Evolutionary conservation across 2,113 vertebrate species (phyloP), one percentile per base, ranked within the genome.

Genomic region (Neomonachus schauinslandi): DNA sequence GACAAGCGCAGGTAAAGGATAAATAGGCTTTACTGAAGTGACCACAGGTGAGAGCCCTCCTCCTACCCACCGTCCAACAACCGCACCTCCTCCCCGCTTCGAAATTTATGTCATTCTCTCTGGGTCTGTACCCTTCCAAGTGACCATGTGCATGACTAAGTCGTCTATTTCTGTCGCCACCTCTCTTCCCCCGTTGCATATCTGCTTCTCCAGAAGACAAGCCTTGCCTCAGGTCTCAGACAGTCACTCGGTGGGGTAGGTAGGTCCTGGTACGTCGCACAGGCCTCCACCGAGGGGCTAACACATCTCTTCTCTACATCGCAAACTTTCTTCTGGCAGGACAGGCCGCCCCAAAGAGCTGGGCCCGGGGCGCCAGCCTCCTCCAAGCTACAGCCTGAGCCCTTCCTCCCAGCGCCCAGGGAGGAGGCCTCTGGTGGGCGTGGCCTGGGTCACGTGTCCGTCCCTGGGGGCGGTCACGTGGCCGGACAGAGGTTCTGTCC

Each of bases 161-260:
- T 2, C 46, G 26, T 21, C 39, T 31, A 10, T 33, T 67, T 21
- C 18, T 14, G 9, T 9, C 12, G 16, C n/a, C 11, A 2, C 19
- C 26, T 36, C 22, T 79, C 53, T 31, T 31, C 57, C n/a, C 57
- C 7, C 3, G 0, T 1, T 14, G 22, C 1, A 0, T 0, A 42
- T 39, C 85, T 85, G 61, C 26, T 87, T 31, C 39, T 67, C n/a
- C 4, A 5, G 74, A 26, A 83, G 28, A 59, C 14, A 11, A 1
- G 46, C 67, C 42, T 39, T 26, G 57, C 14, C 53, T 1, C 0
- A 1, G 1, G 39, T 33, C 51, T 49, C 57, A 31, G 42, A 51
- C 49, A 49, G 46, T 9, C 33, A 4, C 22, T 77, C 31, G 11
- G 28, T 15, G 14, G 53, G 24, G 28, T 8, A 26, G n/a, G n/a